A percentile compares a stretch with the other conserved stretches of the same genome.
phyloP scores from a whole-genome alignment of 2,888 invertebrate genomes.

The Dinocampus coccinellae region DNA sequence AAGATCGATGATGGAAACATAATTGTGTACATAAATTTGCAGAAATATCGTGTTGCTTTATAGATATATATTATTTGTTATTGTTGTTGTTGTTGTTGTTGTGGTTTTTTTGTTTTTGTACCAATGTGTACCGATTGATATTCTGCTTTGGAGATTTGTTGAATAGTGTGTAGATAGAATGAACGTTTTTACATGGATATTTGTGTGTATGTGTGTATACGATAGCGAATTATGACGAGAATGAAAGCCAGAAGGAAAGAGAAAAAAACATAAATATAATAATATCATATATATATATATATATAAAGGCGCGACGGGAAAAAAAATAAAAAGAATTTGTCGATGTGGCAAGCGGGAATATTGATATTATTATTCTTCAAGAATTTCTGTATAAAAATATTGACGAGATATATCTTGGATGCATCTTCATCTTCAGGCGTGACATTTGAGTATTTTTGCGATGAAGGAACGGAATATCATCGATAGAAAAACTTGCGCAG shows the following conservation, averaged over 20 bases:
- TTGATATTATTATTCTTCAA: neutral
- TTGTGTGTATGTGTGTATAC: neutral
- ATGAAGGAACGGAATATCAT: neutral
- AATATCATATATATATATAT: neutral
- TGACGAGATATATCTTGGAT: neutral
- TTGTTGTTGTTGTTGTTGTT: too few species aligned
- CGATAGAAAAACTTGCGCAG: conserved; percentile 23
- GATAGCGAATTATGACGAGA: conserved; percentile 20
- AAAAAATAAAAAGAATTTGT: neutral
- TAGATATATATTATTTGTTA: too few species aligned
- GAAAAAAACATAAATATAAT: neutral
- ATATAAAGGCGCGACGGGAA: neutral
- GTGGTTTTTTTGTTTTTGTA: conserved; percentile 13
- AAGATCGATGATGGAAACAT: conserved; percentile 31
- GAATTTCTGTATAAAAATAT: neutral
- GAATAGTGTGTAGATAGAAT: neutral
- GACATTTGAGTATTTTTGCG: conserved; percentile 5
- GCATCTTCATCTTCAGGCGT: conserved; percentile 11
- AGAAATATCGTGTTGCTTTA: neutral
- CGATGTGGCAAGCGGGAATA: neutral
- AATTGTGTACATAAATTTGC: neutral
- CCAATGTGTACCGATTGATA: neutral
- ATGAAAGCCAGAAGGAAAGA: neutral
- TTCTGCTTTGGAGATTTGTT: conserved; percentile 17
- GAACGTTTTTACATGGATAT: neutral